These are phyloP conservation scores for Spea hammondii DNA, from an alignment of 2,797 vertebrate species.

Conservation along the genomic window DNA sequence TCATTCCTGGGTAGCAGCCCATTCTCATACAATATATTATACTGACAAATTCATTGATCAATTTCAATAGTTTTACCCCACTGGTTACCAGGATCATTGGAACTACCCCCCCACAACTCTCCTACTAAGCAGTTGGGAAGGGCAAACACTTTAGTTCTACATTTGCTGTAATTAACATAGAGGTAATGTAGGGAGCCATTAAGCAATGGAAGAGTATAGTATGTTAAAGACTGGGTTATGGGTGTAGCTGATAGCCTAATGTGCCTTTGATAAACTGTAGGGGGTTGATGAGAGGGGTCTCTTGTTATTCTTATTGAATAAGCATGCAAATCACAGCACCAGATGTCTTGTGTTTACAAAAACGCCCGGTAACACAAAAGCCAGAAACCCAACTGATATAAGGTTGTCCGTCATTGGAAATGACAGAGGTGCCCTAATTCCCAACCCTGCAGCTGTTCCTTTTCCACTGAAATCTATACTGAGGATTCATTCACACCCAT, in stretches of 20 bases:
- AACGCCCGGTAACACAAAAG: slow-evolving; percentile 20
- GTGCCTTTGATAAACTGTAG: slow-evolving; percentile 23
- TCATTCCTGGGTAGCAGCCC: too few species aligned
- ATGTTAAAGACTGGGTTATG: background rate
- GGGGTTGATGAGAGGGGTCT: slow-evolving; percentile 22
- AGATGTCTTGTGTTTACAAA: slow-evolving; percentile 44
- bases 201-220: background rate
- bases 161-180: background rate
- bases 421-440: slow-evolving; percentile 3
- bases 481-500: slow-evolving; percentile 16
- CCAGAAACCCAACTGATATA: slow-evolving; percentile 13
- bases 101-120: too few species aligned
- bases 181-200: background rate
- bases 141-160: background rate
- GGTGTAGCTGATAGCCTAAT: slow-evolving; percentile 3
- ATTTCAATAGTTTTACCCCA: too few species aligned
- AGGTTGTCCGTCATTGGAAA: slow-evolving; percentile 20
- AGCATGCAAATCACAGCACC: slow-evolving; percentile 31
- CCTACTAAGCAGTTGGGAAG: too few species aligned
- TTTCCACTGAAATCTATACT: slow-evolving; percentile 7
- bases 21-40: too few species aligned
- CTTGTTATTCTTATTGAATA: slow-evolving; percentile 31
- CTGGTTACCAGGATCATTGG: too few species aligned
- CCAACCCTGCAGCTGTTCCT: slow-evolving; percentile 27
- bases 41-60: too few species aligned